Conservation (phyloP, 2,113 vertebrate genomes). For the Cariama cristata region DNA sequence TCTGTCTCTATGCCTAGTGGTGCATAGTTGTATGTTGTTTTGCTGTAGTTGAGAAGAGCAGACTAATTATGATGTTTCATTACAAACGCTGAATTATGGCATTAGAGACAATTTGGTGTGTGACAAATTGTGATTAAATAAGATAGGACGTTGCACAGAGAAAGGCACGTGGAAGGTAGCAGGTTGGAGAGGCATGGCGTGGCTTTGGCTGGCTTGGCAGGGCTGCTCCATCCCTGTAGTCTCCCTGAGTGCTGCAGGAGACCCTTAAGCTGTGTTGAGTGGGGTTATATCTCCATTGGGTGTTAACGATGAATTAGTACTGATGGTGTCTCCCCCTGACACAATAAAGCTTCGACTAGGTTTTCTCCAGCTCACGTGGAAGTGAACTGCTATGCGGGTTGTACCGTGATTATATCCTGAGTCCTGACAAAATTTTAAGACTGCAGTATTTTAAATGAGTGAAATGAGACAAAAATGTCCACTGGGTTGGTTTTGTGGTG, state of each 20-base stretch:
- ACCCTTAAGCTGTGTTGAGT: neutral
- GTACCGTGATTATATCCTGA: neutral
- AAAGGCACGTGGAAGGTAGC: neutral
- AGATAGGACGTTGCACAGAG: neutral
- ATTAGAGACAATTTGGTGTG: neutral
- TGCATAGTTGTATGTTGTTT: slow-evolving; percentile 3
- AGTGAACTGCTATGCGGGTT: neutral
- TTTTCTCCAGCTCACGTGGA: accelerated
- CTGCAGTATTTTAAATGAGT: neutral
- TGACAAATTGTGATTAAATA: neutral
- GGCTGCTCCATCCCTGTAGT: neutral
- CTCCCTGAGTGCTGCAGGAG: neutral
- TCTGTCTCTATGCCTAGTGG: neutral
- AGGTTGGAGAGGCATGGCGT: neutral
- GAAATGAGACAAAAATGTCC: neutral
- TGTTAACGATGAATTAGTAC: neutral
- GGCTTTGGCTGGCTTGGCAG: neutral
- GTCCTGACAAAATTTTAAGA: neutral
- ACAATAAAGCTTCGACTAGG: neutral
- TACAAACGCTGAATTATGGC: neutral
- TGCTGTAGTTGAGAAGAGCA: neutral
- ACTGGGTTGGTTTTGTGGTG: neutral
- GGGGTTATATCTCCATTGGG: neutral
- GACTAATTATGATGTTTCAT: neutral
- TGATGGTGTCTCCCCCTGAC: neutral